Evolutionary conservation across 1,140 invertebrate genomes (phyloP), one percentile per base, ranked within the genome.

Genomic region (Drosophila tropicalis): DNA sequence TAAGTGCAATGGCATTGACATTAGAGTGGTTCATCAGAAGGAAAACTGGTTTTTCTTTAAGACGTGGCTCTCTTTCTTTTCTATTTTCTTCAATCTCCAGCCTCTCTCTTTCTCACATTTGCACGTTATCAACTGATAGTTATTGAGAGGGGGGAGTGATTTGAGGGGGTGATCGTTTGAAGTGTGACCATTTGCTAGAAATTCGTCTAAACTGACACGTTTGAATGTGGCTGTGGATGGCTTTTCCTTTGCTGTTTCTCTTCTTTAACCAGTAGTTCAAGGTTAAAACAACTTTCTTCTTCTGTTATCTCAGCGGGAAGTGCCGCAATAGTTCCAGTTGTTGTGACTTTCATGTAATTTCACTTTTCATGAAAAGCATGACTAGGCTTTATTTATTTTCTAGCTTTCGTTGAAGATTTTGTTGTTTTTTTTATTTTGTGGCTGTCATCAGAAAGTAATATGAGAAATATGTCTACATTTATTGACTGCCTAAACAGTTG

Each of bases 1-100:
- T n/a, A 51, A 51, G 9, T 51, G 44, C 41, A 66, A 67, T 79
- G 76, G 72, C 76, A 79, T 75, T 79, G 76, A 79, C 76, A 79
- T 79, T 75, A 75, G 76, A 75, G 68, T 57, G 44, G 55, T 58
- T 36, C 7, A 17, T 47, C 9, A 51, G 5, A 58, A 19, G 34
- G 32, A 56, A 58, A 58, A 58, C 56, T 58, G 56, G 56, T 58
- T 58, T 58, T 51, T 9, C 44, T 22, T 22, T 6, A 22, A 10
- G 44, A 51, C 22, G 10, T 22, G 44, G 1, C 17, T 51, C 17
- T 51, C 17, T 51, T 19, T 51, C 9, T 51, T 10, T 51, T 3
- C n/a, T 2, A 39, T 17, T 47, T 17, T 47, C 44, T 19, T 4
- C 3, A 47, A 5, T 44, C 15, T 15, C 15, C 5, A 44, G 13